These are phyloP conservation scores for Sarcophaga variegata DNA, from an alignment of 2,888 invertebrate genomes.

Conservation along the genomic window DNA sequence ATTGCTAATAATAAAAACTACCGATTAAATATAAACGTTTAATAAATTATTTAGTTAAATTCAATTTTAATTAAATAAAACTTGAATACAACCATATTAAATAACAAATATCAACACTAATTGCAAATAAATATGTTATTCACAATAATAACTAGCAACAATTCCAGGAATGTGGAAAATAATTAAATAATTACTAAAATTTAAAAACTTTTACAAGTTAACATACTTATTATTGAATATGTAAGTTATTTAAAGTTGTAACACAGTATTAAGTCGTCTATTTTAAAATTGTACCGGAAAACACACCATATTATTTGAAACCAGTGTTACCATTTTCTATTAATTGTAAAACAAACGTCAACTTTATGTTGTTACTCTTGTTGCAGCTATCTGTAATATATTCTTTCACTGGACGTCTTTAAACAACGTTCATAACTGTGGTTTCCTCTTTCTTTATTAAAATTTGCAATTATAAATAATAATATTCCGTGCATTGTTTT, in stretches of 20 bases:
- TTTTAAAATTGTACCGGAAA: constrained; percentile 59
- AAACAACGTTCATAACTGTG: constrained; percentile 49
- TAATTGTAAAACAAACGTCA: constrained; percentile 40
- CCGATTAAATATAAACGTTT: too few relatives aligned
- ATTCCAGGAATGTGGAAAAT: too few relatives aligned
- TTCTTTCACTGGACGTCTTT: constrained; percentile 45
- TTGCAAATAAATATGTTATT: too few relatives aligned
- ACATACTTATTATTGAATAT: too few relatives aligned
- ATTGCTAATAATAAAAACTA: too few relatives aligned
- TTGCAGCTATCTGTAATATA: constrained; percentile 32
- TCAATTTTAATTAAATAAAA: too few relatives aligned
- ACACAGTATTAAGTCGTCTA: background rate
- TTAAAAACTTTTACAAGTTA: too few relatives aligned
- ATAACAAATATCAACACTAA: too few relatives aligned
- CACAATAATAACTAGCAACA: too few relatives aligned
- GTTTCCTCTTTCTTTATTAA: background rate
- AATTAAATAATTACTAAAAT: too few relatives aligned
- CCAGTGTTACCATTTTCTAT: constrained; percentile 35
- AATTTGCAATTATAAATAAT: background rate
- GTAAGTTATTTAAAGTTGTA: background rate
- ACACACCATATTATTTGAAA: background rate
- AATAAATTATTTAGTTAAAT: too few relatives aligned
- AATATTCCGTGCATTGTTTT: background rate
- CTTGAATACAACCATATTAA: too few relatives aligned
- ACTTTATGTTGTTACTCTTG: constrained; percentile 31